phyloP scores from a whole-genome alignment of 1,140 invertebrate species.

The Neodiprion virginianus region DNA sequence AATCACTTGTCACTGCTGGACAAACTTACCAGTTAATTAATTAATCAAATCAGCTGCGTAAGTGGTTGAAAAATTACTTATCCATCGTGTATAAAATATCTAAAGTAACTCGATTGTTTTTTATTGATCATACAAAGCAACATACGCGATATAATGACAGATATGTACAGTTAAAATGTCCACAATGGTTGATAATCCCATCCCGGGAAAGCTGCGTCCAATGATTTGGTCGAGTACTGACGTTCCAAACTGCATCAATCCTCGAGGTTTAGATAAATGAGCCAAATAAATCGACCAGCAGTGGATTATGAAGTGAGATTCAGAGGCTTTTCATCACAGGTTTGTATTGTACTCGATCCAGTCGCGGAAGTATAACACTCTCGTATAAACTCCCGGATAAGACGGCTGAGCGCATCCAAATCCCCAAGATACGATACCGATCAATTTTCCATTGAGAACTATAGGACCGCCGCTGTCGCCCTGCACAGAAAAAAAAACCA shows the following conservation, averaged over 20 bases:
- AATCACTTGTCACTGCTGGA: too few species aligned
- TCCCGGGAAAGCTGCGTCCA: too few species aligned
- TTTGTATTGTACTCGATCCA: constrained; percentile 63
- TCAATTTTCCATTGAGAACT: constrained; percentile 60
- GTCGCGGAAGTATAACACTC: constrained; percentile 66
- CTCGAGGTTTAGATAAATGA: too few species aligned
- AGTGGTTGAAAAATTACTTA: too few species aligned
- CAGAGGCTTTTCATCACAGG: constrained; percentile 31
- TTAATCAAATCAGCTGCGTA: too few species aligned
- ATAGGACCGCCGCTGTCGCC: constrained; percentile 70
- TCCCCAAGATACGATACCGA: constrained; percentile 78
- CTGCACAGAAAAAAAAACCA: constrained; percentile 38
- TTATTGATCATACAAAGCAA: neutral
- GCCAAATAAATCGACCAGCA: too few species aligned
- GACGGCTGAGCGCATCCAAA: constrained; percentile 69
- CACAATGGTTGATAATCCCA: neutral
- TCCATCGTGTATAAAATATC: too few species aligned
- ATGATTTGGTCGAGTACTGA: too few species aligned
- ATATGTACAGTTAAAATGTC: neutral
- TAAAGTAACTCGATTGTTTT: too few species aligned
- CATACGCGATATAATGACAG: neutral
- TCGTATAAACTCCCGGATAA: constrained; percentile 76
- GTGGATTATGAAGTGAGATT: too few species aligned
- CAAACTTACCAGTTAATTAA: too few species aligned
- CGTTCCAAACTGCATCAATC: too few species aligned